phyloP scores from a whole-genome alignment of 2,113 vertebrate genomes.

The Mus pahari region DNA sequence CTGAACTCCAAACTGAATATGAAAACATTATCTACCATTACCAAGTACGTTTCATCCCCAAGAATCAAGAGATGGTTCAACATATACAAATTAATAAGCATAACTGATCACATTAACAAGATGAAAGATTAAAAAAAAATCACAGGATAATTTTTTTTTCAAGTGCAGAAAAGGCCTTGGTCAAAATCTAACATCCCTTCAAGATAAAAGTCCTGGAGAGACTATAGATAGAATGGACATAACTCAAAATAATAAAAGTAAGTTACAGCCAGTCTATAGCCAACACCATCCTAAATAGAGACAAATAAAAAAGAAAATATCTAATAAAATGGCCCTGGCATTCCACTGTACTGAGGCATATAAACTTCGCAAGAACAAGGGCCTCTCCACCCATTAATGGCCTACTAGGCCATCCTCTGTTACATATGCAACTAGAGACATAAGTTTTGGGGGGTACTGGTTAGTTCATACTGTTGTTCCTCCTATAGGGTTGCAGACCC shows the following conservation, averaged over 20 bases:
- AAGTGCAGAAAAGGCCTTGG: not conserved
- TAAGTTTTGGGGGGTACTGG: too few relatives aligned
- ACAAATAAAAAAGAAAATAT: too few relatives aligned
- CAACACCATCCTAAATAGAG: not conserved
- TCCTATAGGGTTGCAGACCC: too few relatives aligned
- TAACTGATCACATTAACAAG: not conserved
- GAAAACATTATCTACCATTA: not conserved
- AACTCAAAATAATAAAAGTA: not conserved
- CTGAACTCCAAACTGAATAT: not conserved
- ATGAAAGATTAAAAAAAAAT: not conserved
- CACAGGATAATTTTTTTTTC: not conserved
- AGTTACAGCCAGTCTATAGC: not conserved
- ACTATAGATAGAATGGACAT: not conserved
- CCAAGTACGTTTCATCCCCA: not conserved
- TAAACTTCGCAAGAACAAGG: too few relatives aligned
- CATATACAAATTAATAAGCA: not conserved
- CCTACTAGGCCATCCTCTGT: too few relatives aligned
- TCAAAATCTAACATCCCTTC: not conserved
- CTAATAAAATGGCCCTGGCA: too few relatives aligned
- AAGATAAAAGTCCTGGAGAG: too few relatives aligned
- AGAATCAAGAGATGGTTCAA: not conserved
- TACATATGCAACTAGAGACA: too few relatives aligned
- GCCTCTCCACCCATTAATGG: too few relatives aligned
- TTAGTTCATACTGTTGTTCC: too few relatives aligned
- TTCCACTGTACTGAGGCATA: too few relatives aligned